Conservation (phyloP, 2,113 vertebrate genomes). For the Corvus moneduloides region DNA sequence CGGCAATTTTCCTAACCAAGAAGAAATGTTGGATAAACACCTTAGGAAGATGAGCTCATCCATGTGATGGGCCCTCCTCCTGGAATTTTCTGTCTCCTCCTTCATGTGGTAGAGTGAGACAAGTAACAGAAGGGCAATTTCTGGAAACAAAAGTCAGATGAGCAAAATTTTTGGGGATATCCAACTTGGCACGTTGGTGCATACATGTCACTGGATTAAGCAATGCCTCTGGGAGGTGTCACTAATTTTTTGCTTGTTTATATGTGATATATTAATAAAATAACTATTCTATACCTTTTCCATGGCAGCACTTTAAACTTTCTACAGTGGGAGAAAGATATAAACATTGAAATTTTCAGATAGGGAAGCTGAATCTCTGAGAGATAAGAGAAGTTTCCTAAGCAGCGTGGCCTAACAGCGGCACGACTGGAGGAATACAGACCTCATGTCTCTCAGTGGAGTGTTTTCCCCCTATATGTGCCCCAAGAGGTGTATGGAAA, state of each 20-base stretch:
- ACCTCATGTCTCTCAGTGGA: not conserved
- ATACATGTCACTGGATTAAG: not conserved
- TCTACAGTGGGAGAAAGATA: not conserved
- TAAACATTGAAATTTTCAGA: not conserved
- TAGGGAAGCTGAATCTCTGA: not conserved
- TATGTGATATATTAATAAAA: not conserved
- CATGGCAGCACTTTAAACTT: not conserved
- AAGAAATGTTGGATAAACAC: not conserved
- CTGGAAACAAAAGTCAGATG: not conserved
- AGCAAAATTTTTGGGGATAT: not conserved
- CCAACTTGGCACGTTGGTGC: not conserved
- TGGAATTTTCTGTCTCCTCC: not conserved
- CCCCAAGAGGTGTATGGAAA: not conserved
- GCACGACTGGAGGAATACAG: not conserved
- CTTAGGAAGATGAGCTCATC: not conserved
- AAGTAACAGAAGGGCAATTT: not conserved
- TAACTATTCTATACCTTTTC: not conserved
- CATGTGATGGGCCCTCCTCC: not conserved
- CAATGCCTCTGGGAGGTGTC: fast-evolving
- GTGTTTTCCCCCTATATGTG: fast-evolving
- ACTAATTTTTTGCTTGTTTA: not conserved
- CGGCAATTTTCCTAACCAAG: not conserved
- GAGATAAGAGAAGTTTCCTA: not conserved
- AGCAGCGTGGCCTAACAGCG: not conserved
- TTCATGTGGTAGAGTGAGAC: not conserved